Conservation (phyloP, 2,888 invertebrate genomes). For the Apamea anceps region DNA sequence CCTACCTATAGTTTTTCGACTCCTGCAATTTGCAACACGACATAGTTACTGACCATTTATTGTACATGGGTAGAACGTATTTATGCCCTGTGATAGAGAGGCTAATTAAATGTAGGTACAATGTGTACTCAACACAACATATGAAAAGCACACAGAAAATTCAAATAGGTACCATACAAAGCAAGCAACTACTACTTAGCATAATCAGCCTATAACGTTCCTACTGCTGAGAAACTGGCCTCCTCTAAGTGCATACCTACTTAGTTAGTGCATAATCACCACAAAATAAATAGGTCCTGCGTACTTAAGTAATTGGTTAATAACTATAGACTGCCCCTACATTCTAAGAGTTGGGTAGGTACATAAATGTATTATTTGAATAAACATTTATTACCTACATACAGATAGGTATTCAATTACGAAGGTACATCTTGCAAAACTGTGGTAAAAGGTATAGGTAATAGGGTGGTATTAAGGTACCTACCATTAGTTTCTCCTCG, state of each 20-base stretch:
- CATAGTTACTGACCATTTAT: not conserved
- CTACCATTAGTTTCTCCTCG: conserved; percentile 88
- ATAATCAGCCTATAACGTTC: not conserved
- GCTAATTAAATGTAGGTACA: conserved; percentile 2
- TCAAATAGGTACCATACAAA: not conserved
- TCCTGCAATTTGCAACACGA: not conserved
- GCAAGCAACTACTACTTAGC: not conserved
- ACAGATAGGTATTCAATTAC: not conserved
- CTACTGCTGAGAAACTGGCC: not conserved
- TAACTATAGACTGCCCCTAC: not conserved
- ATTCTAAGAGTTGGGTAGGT: not conserved
- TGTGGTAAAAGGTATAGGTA: not conserved
- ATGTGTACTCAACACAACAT: not conserved
- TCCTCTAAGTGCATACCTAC: not conserved
- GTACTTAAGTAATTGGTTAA: not conserved
- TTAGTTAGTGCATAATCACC: not conserved
- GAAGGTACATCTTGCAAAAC: not conserved
- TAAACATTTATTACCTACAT: not conserved
- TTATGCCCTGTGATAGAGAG: not conserved
- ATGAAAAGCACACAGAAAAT: no score
- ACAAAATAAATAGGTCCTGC: not conserved
- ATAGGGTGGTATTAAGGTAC: conserved; percentile 62
- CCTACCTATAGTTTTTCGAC: not conserved
- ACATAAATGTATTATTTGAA: not conserved
- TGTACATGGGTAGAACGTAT: not conserved